Base-by-base conservation (phyloP, 2,113 vertebrate species). In the Ranitomeya variabilis region DNA sequence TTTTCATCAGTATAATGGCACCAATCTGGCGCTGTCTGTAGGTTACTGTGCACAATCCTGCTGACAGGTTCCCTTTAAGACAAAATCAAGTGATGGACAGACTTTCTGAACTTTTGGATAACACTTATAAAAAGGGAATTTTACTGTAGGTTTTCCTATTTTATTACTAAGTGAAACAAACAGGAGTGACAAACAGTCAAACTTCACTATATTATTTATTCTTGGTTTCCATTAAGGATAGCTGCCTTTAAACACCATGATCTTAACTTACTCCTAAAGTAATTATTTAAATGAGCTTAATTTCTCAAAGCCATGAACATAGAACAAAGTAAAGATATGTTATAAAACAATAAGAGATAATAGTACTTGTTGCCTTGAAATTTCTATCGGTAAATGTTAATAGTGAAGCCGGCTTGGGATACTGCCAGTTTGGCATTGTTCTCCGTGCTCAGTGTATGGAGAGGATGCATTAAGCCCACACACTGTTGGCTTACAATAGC, bases 311-410 rank as follows among this genome's bases (percentile, higher is more conserved):
- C 67, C 21, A 52, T 3, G n/a, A 76, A 18, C 66, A 16, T 64
- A 19, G 19, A 87, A 45, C n/a, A n/a, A 12, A 60, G 13, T 83
- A 64, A 88, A 82, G 2, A 62, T 2, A 2, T 66, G 11, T 80
- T 76, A 26, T 31, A 66, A 67, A 60, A 84, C 51, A 78, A 64
- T 69, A 64, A 84, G 18, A 57, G 21, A 80, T 37, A 60, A 77
- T 60, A 21, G 59, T 7, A 54, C n/a, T 74, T 52, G 23, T n/a
- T 83, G 67, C 87, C 80, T 77, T 89, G 87, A 83, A 89, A 84
- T 83, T 89, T 59, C 57, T 67, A 84, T 60, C 12, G 3, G 19
- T 59, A 16, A 12, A 18, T 55, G 26, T 57, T 51, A 15, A 13
- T n/a, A 54, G 76, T 78, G 16, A 64, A 62, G 12, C 69, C n/a